A percentile compares a stretch with the other conserved stretches of the same genome.
Conservation (phyloP, 2,113 vertebrate species). For the Carassius carassius region DNA sequence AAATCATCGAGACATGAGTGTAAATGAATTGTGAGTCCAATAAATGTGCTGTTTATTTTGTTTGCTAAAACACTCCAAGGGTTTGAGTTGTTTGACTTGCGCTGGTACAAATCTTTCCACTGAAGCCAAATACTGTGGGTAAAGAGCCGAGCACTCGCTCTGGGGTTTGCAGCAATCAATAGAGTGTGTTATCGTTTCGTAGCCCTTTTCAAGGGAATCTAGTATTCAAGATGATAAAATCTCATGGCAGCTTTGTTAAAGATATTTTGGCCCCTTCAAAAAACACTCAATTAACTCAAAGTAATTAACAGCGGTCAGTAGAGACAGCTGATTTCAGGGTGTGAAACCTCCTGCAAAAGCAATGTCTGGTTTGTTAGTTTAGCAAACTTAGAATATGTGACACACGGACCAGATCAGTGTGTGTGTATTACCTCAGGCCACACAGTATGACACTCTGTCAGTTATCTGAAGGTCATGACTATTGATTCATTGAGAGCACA, state of each 20-base stretch:
- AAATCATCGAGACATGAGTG: not conserved
- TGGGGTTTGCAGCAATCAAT: slow-evolving; percentile 42
- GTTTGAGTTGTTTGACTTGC: slow-evolving; percentile 44
- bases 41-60: slow-evolving; percentile 17
- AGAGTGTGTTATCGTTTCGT: slow-evolving; percentile 16
- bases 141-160: slow-evolving; percentile 28
- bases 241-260: slow-evolving; percentile 17
- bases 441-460: slow-evolving; percentile 37
- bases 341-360: slow-evolving; percentile 17
- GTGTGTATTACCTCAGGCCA: slow-evolving; percentile 16
- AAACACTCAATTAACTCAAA: slow-evolving; percentile 11
- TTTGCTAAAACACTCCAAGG: slow-evolving; percentile 33
- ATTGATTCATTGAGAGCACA: slow-evolving; percentile 44
- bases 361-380: not conserved
- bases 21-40: slow-evolving; percentile 26
- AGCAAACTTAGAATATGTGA: not conserved
- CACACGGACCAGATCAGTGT: not conserved
- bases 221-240: slow-evolving; percentile 4
- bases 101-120: slow-evolving; percentile 42
- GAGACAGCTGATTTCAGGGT: not conserved
- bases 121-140: slow-evolving; percentile 36
- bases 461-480: slow-evolving; percentile 48
- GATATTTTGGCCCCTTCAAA: not conserved
- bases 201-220: slow-evolving; percentile 3
- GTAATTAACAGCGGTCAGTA: not conserved